A percentile compares a stretch with the other conserved stretches of the same genome.
Conservation (phyloP, 2,797 vertebrate genomes). For the Yasuhikotakia modesta region DNA sequence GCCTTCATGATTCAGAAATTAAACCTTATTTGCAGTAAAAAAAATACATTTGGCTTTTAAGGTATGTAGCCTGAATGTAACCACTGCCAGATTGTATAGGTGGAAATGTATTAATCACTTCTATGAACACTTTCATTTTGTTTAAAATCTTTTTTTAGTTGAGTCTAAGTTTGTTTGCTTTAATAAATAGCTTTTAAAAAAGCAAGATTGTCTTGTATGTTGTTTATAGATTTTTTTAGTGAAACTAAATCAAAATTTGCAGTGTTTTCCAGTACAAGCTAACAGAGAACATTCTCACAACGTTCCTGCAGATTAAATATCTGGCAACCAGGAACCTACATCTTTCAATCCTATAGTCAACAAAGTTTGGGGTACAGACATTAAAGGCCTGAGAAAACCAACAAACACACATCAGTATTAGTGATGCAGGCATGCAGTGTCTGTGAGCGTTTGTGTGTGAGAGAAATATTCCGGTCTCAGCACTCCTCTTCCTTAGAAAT, state of each 20-base stretch:
- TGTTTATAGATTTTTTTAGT: too few relatives aligned
- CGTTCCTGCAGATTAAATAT: too few relatives aligned
- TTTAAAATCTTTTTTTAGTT: slow-evolving; percentile 20
- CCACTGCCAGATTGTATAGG: neutral
- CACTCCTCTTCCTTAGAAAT: slow-evolving; percentile 55
- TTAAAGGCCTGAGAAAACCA: slow-evolving; percentile 22
- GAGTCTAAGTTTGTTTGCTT: neutral
- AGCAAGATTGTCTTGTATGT: neutral
- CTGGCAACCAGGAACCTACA: neutral
- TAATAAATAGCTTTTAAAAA: neutral
- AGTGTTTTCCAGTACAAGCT: neutral
- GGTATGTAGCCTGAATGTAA: too few relatives aligned
- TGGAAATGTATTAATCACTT: neutral
- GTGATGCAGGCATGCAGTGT: neutral
- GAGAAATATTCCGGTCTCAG: slow-evolving; percentile 14
- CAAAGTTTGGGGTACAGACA: neutral
- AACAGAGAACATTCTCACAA: too few relatives aligned
- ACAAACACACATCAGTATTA: slow-evolving; percentile 13
- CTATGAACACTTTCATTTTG: slow-evolving; percentile 1
- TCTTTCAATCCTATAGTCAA: neutral
- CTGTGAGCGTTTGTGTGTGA: slow-evolving; percentile 14
- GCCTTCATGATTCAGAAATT: neutral
- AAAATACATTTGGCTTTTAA: too few relatives aligned
- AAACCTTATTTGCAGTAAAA: neutral
- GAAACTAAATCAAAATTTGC: neutral